Conservation (phyloP, 2,888 invertebrate species). For the Loripinus fragilis region DNA sequence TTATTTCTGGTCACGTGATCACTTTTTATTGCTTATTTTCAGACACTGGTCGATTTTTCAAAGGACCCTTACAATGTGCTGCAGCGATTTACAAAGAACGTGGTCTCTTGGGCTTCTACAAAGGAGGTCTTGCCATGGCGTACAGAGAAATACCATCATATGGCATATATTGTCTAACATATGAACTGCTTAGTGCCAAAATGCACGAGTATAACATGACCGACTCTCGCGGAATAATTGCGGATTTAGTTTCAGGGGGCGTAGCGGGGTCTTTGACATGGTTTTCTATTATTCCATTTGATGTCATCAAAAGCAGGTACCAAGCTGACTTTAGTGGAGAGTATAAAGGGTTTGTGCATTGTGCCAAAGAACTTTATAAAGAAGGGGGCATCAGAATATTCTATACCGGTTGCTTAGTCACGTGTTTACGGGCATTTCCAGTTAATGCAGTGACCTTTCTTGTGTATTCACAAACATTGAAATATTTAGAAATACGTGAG, state of each 20-base stretch:
- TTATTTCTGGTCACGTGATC: too few species aligned
- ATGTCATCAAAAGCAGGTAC: constrained; percentile 88
- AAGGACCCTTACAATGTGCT: constrained; percentile 85
- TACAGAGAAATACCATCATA: constrained; percentile 86
- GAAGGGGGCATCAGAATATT: constrained; percentile 86
- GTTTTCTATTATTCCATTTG: constrained; percentile 88
- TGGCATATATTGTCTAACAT: constrained; percentile 87
- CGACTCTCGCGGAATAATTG: constrained; percentile 65
- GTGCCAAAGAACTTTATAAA: constrained; percentile 85
- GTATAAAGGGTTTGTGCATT: constrained; percentile 87
- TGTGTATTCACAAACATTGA: constrained; percentile 78
- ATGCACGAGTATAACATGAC: constrained; percentile 60
- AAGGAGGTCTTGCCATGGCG: constrained; percentile 80
- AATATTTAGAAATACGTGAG: constrained; percentile 55
- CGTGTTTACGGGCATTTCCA: constrained; percentile 88
- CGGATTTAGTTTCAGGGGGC: constrained; percentile 82
- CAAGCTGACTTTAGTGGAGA: constrained; percentile 86
- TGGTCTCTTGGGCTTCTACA: constrained; percentile 75
- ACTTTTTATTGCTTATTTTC: constrained; percentile 1
- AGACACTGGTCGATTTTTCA: constrained; percentile 57
- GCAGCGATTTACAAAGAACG: constrained; percentile 85
- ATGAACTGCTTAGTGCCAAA: constrained; percentile 83
- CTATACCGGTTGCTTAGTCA: constrained; percentile 87
- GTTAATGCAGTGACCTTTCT: constrained; percentile 88
- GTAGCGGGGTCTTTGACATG: constrained; percentile 87